These are phyloP conservation scores for Drosophila rhopaloa DNA, from an alignment of 1,140 invertebrate species.

Conservation along the genomic window DNA sequence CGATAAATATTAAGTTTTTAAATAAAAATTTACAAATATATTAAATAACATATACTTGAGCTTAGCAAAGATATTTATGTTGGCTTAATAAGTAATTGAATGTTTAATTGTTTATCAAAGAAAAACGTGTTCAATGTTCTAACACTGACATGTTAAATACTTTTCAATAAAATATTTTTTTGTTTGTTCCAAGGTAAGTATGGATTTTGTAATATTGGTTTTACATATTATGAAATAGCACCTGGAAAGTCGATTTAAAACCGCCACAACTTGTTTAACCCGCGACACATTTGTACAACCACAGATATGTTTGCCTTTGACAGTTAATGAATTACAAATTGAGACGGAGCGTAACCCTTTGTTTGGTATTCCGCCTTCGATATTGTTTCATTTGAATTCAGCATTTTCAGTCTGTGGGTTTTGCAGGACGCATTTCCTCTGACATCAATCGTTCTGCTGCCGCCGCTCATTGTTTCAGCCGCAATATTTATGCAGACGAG, in stretches of 20 bases:
- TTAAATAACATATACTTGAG: too few species aligned
- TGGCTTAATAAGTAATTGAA: too few species aligned
- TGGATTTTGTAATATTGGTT: too few species aligned
- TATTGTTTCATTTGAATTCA: slow-evolving; percentile 37
- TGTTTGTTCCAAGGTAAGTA: too few species aligned
- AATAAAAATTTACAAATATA: too few species aligned
- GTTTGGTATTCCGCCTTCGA: not conserved
- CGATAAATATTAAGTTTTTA: too few species aligned
- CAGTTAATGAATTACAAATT: slow-evolving; percentile 23
- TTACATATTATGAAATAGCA: too few species aligned
- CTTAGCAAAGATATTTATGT: too few species aligned
- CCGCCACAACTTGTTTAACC: not conserved
- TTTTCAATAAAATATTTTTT: rapidly evolving
- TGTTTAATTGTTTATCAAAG: too few species aligned
- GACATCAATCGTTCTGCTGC: slow-evolving; percentile 34
- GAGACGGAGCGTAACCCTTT: not conserved
- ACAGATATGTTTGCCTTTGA: slow-evolving; percentile 7
- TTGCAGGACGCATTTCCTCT: slow-evolving; percentile 32
- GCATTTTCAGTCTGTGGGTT: slow-evolving; percentile 19
- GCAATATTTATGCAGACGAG: slow-evolving; percentile 28
- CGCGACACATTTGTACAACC: not conserved
- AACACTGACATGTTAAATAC: too few species aligned
- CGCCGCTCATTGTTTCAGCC: slow-evolving; percentile 38
- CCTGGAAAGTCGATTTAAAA: too few species aligned
- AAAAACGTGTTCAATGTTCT: too few species aligned